Evolutionary conservation across 2,797 vertebrate species (phyloP), one percentile per base, ranked within the genome.

Genomic region (Hemitrygon akajei): DNA sequence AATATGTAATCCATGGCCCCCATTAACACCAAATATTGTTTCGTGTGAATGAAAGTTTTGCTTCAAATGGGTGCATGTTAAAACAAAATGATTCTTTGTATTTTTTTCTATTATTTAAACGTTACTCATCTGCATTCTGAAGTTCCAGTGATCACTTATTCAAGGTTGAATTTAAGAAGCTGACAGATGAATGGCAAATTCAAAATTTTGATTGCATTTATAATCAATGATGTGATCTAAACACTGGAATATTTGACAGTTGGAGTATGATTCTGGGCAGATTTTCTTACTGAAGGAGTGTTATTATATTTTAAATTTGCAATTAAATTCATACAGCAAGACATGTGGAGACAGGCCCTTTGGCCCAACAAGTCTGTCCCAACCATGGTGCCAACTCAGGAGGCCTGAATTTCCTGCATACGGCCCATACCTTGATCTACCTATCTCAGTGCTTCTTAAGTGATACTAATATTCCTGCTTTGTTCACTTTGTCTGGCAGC

Each of bases 11-110:
- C 60, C 63, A 66, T 89, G 86, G 86, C 27, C 60, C 60, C 63
- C 60, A 89, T 89, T 89, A 89, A 69, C 86, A 37, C 63, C 34
- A 89, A 66, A 89, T 69, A 89, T 89, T 75, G 71, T 73, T 93
- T 71, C 71, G 76, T 25, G 47, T 76, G 47, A 93, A 76, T 93
- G 60, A 76, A 93, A 56, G 91, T 93, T 92, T 7, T 76, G 14
- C 47, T 47, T 76, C 71, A 76, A 93, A 93, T 27, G 47, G 25
- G 22, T 58, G 40, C 73, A n/a, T 58, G 27, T 56, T 89, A 47
- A 93, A 76, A 93, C 40, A 76, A 93, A 76, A 47, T 75, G 47
- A 93, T 76, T 73, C 47, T 86, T 40, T 11, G 66, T n/a, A n/a
- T 76, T 75, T 76, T 73, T 93, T 56, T 81, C 47, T 81, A 76